These are phyloP conservation scores for Carcharodon carcharias DNA, from an alignment of 2,797 vertebrate species.

Conservation along the genomic window DNA sequence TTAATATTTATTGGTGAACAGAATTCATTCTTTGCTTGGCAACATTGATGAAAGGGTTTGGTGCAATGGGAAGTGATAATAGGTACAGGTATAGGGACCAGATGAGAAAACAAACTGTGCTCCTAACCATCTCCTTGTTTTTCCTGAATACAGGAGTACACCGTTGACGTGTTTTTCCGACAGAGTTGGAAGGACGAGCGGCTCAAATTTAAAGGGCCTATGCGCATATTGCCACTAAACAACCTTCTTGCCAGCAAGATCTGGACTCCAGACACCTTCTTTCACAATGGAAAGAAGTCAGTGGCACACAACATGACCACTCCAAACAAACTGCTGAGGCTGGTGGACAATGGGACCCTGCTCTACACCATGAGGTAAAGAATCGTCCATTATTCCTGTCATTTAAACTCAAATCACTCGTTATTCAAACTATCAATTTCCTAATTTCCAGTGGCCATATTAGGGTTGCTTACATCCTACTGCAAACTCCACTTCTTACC, in stretches of 20 bases:
- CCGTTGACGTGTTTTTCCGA: constrained; percentile 95
- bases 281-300: constrained; percentile 97
- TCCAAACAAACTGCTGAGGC: constrained; percentile 91
- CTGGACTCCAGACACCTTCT: constrained; percentile 98
- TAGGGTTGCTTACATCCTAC: neutral
- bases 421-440: neutral
- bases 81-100: neutral
- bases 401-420: neutral
- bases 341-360: constrained; percentile 92
- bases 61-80: neutral
- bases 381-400: neutral
- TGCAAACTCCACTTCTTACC: neutral
- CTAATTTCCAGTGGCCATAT: neutral
- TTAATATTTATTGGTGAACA: neutral
- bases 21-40: neutral
- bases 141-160: constrained; percentile 79
- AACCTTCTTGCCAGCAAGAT: constrained; percentile 96
- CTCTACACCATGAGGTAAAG: constrained; percentile 95
- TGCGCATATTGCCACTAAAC: constrained; percentile 92
- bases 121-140: neutral
- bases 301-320: constrained; percentile 99
- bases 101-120: neutral
- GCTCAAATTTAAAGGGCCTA: constrained; percentile 93
- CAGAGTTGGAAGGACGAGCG: constrained; percentile 94
- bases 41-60: neutral